These are phyloP conservation scores for Acanthochromis polyacanthus DNA, from an alignment of 2,113 vertebrate species.

Conservation along the genomic window DNA sequence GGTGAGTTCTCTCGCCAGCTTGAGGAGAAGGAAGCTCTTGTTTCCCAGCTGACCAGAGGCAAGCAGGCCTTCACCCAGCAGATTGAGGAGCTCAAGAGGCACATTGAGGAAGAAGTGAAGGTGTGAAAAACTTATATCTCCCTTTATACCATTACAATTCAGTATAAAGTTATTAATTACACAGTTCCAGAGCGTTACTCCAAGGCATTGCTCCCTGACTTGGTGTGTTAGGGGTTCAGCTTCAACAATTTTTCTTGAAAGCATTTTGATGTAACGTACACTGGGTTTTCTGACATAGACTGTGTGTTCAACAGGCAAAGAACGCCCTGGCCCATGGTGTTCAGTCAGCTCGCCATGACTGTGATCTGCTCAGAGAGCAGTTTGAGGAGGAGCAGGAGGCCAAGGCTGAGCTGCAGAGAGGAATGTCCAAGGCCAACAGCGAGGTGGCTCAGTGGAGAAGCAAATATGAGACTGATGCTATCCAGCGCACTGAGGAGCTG, in stretches of 20 bases:
- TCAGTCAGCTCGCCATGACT: slow-evolving; percentile 86
- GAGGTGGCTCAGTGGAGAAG: slow-evolving; percentile 90
- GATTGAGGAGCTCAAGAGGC: slow-evolving; percentile 87
- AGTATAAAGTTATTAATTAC: too few species aligned
- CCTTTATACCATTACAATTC: too few species aligned
- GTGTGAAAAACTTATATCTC: too few species aligned
- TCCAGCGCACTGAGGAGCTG: slow-evolving; percentile 89
- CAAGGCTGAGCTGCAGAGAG: slow-evolving; percentile 88
- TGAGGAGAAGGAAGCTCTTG: slow-evolving; percentile 83
- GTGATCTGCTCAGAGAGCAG: slow-evolving; percentile 89
- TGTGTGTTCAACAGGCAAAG: too few species aligned
- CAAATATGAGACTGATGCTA: slow-evolving; percentile 90
- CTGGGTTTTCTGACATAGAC: too few species aligned
- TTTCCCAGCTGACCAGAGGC: not conserved
- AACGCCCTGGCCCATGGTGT: slow-evolving; percentile 88
- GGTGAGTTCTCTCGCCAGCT: slow-evolving; percentile 80
- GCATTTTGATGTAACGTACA: too few species aligned
- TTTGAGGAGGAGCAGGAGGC: slow-evolving; percentile 89
- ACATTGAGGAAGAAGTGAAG: slow-evolving; percentile 86
- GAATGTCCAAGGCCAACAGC: slow-evolving; percentile 90
- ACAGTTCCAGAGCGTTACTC: too few species aligned
- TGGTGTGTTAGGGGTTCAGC: too few species aligned
- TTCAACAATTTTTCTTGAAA: too few species aligned
- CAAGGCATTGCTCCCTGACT: too few species aligned
- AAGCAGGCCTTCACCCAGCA: slow-evolving; percentile 53